These are phyloP conservation scores for Centropus bengalensis DNA, from an alignment of 2,113 vertebrate species.

Conservation along the genomic window DNA sequence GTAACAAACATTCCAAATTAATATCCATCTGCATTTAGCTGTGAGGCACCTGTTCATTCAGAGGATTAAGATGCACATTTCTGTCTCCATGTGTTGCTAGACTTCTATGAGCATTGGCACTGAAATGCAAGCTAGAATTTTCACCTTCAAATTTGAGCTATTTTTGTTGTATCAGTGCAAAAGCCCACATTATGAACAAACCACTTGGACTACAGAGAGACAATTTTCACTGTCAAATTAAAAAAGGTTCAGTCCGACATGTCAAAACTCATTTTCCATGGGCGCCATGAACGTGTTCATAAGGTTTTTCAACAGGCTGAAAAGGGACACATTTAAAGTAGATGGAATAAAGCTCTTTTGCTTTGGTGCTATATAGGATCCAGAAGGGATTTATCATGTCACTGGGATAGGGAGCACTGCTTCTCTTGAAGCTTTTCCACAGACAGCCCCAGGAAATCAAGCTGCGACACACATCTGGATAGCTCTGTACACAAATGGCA, in stretches of 20 bases:
- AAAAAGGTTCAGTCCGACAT: conserved; percentile 26
- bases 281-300: not conserved
- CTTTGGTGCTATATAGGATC: not conserved
- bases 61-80: not conserved
- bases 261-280: not conserved
- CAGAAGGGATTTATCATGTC: conserved; percentile 1
- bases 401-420: not conserved
- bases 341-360: not conserved
- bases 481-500: not conserved
- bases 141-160: conserved; percentile 24
- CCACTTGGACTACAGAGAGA: not conserved
- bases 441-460: conserved; percentile 17
- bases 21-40: not conserved
- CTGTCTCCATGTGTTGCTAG: not conserved
- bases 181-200: not conserved
- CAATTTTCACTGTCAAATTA: not conserved
- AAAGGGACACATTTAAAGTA: conserved; percentile 16
- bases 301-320: not conserved
- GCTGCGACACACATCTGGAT: conserved; percentile 38
- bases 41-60: not conserved
- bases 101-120: not conserved
- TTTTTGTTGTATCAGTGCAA: not conserved
- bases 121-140: not conserved
- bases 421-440: not conserved
- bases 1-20: not conserved